These are phyloP conservation scores for Anthopleura sola DNA, from an alignment of 64 coral and sea anemone genomes.

Conservation along the genomic window DNA sequence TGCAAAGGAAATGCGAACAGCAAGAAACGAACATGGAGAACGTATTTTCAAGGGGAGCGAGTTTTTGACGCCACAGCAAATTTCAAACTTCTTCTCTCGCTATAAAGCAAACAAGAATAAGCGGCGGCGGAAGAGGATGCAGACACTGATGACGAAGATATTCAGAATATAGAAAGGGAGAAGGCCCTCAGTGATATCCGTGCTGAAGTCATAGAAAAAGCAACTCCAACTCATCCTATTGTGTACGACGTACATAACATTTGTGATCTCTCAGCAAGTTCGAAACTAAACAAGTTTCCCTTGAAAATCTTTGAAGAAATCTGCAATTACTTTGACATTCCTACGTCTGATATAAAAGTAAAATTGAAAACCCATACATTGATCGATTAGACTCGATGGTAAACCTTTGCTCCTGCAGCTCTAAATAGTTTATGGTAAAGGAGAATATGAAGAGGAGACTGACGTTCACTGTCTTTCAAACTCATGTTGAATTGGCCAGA, in stretches of 20 bases:
- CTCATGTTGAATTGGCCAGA: too few species aligned
- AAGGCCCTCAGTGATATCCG: neutral
- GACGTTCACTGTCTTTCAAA: too few species aligned
- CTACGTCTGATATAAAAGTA: neutral
- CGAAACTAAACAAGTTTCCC: slow-evolving; percentile 23
- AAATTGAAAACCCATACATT: slow-evolving; percentile 35
- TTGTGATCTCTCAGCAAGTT: slow-evolving; percentile 27
- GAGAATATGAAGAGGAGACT: too few species aligned
- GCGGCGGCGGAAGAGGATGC: neutral
- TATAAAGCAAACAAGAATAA: neutral
- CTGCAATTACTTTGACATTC: slow-evolving; percentile 21
- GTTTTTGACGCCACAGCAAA: slow-evolving; percentile 36
- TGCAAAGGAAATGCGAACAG: slow-evolving; percentile 39
- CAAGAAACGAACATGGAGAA: slow-evolving; percentile 24
- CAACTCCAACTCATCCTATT: slow-evolving; percentile 21
- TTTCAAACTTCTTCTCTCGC: slow-evolving; percentile 37
- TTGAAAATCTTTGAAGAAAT: slow-evolving; percentile 25
- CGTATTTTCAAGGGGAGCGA: slow-evolving; percentile 32
- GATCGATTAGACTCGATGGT: slow-evolving; percentile 10
- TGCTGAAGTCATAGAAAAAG: neutral
- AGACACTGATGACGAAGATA: slow-evolving; percentile 24
- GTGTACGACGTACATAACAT: slow-evolving; percentile 30
- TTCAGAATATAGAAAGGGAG: slow-evolving; percentile 23
- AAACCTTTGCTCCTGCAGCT: neutral
- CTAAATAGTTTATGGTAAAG: neutral